These are phyloP conservation scores for Forbesichthys papilliferus DNA, from an alignment of 2,113 vertebrate genomes.

Conservation along the genomic window DNA sequence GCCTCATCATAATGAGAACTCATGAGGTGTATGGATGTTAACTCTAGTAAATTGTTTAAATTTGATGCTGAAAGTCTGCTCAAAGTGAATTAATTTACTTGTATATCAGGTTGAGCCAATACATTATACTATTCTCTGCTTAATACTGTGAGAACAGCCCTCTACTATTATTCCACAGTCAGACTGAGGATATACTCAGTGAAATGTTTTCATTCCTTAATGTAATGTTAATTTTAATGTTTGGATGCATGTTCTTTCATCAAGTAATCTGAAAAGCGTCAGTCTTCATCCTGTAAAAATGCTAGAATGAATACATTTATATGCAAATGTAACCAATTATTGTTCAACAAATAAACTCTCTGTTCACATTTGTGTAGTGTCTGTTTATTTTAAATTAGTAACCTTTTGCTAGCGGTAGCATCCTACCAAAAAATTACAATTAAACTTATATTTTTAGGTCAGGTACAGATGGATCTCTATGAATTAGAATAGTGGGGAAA, in stretches of 20 bases:
- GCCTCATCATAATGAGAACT: conserved; percentile 35
- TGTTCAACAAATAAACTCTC: conserved; percentile 76
- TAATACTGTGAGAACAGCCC: conserved; percentile 9
- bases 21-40: conserved; percentile 10
- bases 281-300: conserved; percentile 67
- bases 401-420: no score
- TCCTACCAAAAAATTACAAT: no score
- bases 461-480: no score
- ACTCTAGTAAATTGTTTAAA: conserved; percentile 18
- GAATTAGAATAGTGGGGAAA: no score
- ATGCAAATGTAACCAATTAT: conserved; percentile 75
- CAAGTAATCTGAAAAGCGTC: conserved; percentile 64
- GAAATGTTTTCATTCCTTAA: conserved; percentile 47
- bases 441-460: no score
- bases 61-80: conserved; percentile 35
- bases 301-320: conserved; percentile 67
- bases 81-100: conserved; percentile 23
- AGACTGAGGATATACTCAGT: conserved; percentile 23
- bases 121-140: conserved; percentile 21
- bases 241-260: conserved; percentile 67
- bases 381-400: no score
- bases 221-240: conserved; percentile 54
- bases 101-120: not conserved
- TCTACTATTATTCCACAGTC: conserved; percentile 15
- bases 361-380: conserved; percentile 33